Evolutionary conservation across 2,888 invertebrate genomes (phyloP), one percentile per base, ranked within the genome.

Genomic region (Tenthredo mesomela): DNA sequence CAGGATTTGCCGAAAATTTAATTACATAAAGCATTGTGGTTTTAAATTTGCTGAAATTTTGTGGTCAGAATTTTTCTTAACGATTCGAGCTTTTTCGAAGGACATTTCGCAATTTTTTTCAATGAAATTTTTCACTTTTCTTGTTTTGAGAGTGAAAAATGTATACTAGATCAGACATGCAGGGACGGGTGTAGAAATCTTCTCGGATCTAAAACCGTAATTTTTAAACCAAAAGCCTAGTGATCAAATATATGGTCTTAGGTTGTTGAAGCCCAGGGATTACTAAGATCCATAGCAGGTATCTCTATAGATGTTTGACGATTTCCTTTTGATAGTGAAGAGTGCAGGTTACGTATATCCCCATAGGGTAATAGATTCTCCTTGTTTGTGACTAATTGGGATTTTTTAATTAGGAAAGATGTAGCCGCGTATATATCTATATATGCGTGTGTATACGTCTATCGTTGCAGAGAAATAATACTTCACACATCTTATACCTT

Each of bases 341-440:
- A 40, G 37, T 7, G 40, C n/a, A 21, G 43, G 43, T 25, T 1
- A 33, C 18, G 9, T 54, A 77, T 77, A 18, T 33, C 77, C 29
- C 43, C 2, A 15, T 15, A 18, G 67, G 50, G 54, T 33, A 77
- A 77, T 54, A 54, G 77, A 77, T 77, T 25, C 21, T 43, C 7
- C 50, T n/a, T 33, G 50, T 29, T n/a, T 10, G 33, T 77, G 54
- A 77, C 77, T 77, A 77, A 77, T 77, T 77, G 77, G 77, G 54
- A 77, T 54, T 77, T 77, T 77, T 77, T 77, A 77, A 77, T 77
- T 54, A 77, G 77, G 77, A 77, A n/a, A 54, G 18, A n/a, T 54
- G 29, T 33, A 33, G 25, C 9, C n/a, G 15, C 10, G 50, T n/a
- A 6, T 47, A 12, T n/a, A n/a, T n/a, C n/a, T n/a, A n/a, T n/a